Conservation (phyloP, 2,888 invertebrate species). For the Philopedon plagiatum region DNA sequence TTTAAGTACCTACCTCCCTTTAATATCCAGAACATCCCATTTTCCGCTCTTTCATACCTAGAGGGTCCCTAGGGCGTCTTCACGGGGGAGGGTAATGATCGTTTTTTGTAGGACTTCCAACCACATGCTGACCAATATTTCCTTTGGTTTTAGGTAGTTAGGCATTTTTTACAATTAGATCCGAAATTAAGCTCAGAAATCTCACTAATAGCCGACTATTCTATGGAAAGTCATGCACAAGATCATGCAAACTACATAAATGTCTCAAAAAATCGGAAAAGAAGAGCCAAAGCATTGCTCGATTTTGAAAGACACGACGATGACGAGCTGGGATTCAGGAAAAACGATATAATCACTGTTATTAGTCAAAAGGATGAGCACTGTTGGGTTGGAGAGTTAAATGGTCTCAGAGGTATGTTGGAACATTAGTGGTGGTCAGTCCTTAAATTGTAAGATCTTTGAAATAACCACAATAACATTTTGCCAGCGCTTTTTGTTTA, state of each 20-base stretch:
- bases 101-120: too few relatives aligned
- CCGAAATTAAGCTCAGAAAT: constrained; percentile 87
- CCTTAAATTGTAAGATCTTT: neutral
- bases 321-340: constrained; percentile 97
- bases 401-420: constrained; percentile 86
- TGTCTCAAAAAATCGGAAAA: constrained; percentile 87
- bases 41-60: too few relatives aligned
- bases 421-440: neutral
- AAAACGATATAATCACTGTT: constrained; percentile 98
- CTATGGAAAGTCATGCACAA: constrained; percentile 93
- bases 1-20: too few relatives aligned
- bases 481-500: too few relatives aligned
- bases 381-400: constrained; percentile 98
- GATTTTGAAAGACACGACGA: constrained; percentile 99
- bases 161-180: constrained; percentile 95
- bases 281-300: constrained; percentile 94
- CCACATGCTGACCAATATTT: neutral
- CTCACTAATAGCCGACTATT: constrained; percentile 91
- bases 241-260: constrained; percentile 97
- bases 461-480: too few relatives aligned
- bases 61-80: too few relatives aligned
- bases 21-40: too few relatives aligned
- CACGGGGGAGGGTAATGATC: too few relatives aligned
- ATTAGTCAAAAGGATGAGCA: constrained; percentile 98
- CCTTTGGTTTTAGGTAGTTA: constrained; percentile 74